These are phyloP conservation scores for Dipodomys merriami DNA, from an alignment of 2,113 vertebrate genomes.

Conservation along the genomic window DNA sequence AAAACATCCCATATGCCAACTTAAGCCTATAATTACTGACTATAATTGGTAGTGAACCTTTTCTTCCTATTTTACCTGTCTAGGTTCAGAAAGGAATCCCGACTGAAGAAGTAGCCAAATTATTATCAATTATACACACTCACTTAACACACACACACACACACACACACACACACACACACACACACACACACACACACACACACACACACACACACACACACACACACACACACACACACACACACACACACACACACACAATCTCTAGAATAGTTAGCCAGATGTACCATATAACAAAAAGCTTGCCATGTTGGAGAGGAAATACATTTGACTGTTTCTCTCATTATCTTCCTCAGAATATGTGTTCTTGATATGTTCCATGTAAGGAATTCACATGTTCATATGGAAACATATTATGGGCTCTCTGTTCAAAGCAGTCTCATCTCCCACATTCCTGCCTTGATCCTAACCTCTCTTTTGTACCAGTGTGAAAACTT, in stretches of 20 bases:
- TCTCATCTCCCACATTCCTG: not conserved
- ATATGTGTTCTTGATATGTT: not conserved
- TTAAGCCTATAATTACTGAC: slow-evolving; percentile 25
- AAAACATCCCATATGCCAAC: not conserved
- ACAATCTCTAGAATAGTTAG: not conserved
- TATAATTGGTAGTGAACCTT: not conserved
- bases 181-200: not conserved
- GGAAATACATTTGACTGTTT: not conserved
- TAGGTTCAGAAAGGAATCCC: slow-evolving; percentile 5
- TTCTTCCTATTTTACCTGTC: not conserved
- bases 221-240: not conserved
- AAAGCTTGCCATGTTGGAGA: not conserved
- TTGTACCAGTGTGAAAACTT: not conserved
- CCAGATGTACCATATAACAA: not conserved
- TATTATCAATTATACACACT: too few species aligned
- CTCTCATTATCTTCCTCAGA: not conserved
- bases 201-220: not conserved
- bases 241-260: not conserved
- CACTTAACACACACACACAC: not conserved
- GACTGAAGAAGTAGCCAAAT: not conserved
- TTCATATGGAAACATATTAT: not conserved
- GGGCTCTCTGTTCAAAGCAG: not conserved
- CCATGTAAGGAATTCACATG: not conserved
- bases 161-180: not conserved
- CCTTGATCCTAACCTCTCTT: slow-evolving; percentile 13